Evolutionary conservation across 2,113 vertebrate species (phyloP), one percentile per base, ranked within the genome.

Genomic region (Nansenia antarctica): DNA sequence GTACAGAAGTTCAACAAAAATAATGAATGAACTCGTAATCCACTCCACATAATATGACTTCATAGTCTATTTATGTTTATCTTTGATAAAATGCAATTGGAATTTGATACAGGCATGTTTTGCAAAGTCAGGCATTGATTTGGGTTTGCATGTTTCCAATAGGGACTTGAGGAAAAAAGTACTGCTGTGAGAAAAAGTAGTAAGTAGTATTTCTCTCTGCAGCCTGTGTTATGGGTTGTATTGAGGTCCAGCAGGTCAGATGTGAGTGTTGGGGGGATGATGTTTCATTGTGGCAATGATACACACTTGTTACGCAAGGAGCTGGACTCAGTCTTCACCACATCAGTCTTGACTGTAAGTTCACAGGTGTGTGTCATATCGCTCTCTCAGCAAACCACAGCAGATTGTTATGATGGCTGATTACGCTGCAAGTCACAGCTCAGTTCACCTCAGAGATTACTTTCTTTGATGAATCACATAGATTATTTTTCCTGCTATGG

Each of bases 341-440:
- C 8, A 12, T 27, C 24, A 1, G 37, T 52, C 32, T 59, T 58
- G 52, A n/a, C n/a, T n/a, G n/a, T n/a, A 35, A 32, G 65, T 37
- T 22, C 5, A 29, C 65, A 79, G 72, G 77, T 75, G 72, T 5
- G 49, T n/a, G n/a, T n/a, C n/a, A n/a, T 20, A 27, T 2, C 31
- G 57, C 68, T 64, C 69, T 61, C 69, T 72, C 76, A 73, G 80
- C 75, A 76, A 15, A 76, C 53, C 53, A 75, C 34, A 47, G 42
- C n/a, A n/a, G 14, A 47, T 59, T 57, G 69, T 72, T 67, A 9
- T 47, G 31, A 47, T 26, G 67, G 67, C 59, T 8, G 26, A 4
- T 29, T 35, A 39, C 20, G 58, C 30, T 32, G 49, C 39, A 1
- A 32, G 3, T 31, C n/a, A 8, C 37, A 6, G 27, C 39, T 26